Conservation (phyloP, 2,113 vertebrate species). For the Scophthalmus maximus region DNA sequence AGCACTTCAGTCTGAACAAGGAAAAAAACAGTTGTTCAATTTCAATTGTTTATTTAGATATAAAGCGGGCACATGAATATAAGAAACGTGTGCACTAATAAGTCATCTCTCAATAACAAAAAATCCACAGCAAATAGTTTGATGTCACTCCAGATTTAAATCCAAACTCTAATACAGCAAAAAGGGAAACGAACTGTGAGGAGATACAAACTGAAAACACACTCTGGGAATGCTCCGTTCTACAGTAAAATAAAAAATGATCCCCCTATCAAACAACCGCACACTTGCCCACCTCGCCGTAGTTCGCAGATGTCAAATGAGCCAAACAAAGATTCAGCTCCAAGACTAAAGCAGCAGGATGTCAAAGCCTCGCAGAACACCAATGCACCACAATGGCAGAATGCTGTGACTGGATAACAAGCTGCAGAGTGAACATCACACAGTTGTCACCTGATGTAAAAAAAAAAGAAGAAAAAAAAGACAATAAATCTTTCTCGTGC, state of each 20-base stretch:
- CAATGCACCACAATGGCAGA: conserved; percentile 13
- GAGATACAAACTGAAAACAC: conserved; percentile 3
- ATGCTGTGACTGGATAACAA: conserved; percentile 6
- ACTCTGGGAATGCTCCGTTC: conserved; percentile 17
- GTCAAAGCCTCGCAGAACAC: conserved; percentile 33
- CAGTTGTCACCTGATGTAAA: conserved; percentile 22
- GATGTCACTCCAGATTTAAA: conserved; percentile 60
- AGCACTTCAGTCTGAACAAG: neutral
- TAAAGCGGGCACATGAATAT: conserved; percentile 75
- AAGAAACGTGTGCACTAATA: conserved; percentile 67
- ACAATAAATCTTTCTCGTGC: neutral
- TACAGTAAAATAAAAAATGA: conserved; percentile 27
- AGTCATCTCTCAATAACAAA: conserved; percentile 64
- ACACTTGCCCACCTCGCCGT: conserved; percentile 19
- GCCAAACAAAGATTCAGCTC: conserved; percentile 37
- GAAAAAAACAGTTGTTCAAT: neutral
- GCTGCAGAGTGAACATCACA: conserved; percentile 5
- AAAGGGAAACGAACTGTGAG: conserved; percentile 27
- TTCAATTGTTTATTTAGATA: conserved; percentile 75
- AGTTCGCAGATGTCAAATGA: conserved; percentile 49
- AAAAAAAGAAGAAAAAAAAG: too few relatives aligned
- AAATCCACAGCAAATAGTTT: conserved; percentile 74
- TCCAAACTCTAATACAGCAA: conserved; percentile 52
- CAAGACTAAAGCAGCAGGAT: conserved; percentile 33
- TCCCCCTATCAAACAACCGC: conserved; percentile 29